Evolutionary conservation across 2,888 invertebrate genomes (phyloP), one percentile per base, ranked within the genome.

Genomic region (Branchellion lobata): DNA sequence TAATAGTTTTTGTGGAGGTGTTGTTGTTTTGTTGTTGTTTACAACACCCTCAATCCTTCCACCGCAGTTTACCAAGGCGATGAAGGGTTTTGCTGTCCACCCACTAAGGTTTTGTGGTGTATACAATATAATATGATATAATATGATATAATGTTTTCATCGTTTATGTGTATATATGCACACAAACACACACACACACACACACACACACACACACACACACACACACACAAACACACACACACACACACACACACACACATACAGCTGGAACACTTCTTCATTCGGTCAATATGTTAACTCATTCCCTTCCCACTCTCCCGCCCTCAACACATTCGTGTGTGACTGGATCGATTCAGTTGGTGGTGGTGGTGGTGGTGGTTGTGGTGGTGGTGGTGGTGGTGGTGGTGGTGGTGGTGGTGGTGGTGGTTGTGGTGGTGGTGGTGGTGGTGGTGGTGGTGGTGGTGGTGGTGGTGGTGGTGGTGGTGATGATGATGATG

Each of bases 401-500:
- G 65, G 65, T 11, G 65, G 65, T 65, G 65, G 65, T 65, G 65
- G 65, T 65, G 65, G 65, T 11, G 65, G 65, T 65, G 65, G 65
- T 65, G 65, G 65, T 65, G 65, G 65, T 11, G 65, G 65, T 65
- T 3, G 65, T 11, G 65, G 65, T 65, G 65, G 65, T 65, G 65
- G 65, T 65, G 65, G 65, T 65, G 65, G 65, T 65, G 65, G 65
- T 65, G 65, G 65, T 65, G 65, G 65, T 65, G 65, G 53, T 51
- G 53, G 53, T 51, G 53, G 53, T 51, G 29, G 73, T 33, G 29
- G 73, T 29, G 29, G 73, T 33, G 29, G 73, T 29, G 29, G 73
- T 33, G 29, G 73, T 78, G 79, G 78, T 78, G 79, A 78, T 78
- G 74, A 78, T 78, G 79, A 78, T 78, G 74, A 78, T 78, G 79